Percentiles rank a stretch among this genome's conserved stretches.
phyloP scores from a whole-genome alignment of 2,797 vertebrate species.

The Arnoldichthys spilopterus region DNA sequence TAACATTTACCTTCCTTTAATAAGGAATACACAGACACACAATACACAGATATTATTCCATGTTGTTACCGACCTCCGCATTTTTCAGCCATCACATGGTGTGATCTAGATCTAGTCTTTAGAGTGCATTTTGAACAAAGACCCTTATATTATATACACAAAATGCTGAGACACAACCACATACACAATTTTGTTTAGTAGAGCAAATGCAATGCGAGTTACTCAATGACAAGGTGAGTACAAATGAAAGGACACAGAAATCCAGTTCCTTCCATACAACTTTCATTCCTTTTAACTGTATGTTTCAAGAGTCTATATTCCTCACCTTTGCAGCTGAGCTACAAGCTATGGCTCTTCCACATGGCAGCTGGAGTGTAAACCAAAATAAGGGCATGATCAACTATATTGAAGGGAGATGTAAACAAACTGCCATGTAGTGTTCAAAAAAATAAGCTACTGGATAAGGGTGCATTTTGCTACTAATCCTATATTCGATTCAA shows the following conservation, averaged over 20 bases:
- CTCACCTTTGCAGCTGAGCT: conserved; percentile 26
- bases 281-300: not conserved
- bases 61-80: conserved; percentile 19
- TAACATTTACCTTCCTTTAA: conserved; percentile 35
- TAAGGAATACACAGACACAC: too few relatives aligned
- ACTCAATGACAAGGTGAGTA: conserved; percentile 9
- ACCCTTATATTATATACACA: conserved; percentile 30
- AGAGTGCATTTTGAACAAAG: conserved; percentile 15
- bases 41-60: conserved; percentile 30
- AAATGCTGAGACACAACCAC: conserved; percentile 20
- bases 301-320: conserved; percentile 4
- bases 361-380: conserved; percentile 11
- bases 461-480: conserved; percentile 32
- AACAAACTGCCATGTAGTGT: conserved; percentile 13
- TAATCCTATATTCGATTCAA: conserved; percentile 31
- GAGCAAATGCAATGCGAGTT: conserved; percentile 23
- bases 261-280: conserved; percentile 2
- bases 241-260: not conserved
- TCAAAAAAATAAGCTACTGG: conserved; percentile 21
- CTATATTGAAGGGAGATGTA: not conserved
- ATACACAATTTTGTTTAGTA: conserved; percentile 42
- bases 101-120: conserved; percentile 50
- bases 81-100: conserved; percentile 46
- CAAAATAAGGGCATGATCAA: conserved; percentile 3
- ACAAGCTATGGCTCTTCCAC: conserved; percentile 13